Evolutionary conservation across 2,888 invertebrate species (phyloP), one percentile per base, ranked within the genome.

Genomic region (Andrena dorsata): DNA sequence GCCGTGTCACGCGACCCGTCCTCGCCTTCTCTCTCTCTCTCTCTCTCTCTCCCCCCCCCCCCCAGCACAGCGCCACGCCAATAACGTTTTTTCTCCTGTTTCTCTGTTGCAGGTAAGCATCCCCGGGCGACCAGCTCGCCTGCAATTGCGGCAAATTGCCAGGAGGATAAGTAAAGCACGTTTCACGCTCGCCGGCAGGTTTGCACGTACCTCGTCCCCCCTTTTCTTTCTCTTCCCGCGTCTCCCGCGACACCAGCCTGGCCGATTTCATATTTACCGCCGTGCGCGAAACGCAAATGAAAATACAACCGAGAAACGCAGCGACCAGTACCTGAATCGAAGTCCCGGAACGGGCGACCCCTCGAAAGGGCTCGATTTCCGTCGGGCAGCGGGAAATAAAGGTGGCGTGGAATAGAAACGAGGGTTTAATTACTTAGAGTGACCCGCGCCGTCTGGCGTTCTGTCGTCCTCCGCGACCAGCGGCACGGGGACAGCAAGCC

Each of bases 391-490:
- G 26, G 8, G 51, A 58, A 51, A 66, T 32, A 60, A 64, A 64
- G 66, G 10, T 51, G 20, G 20, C 60, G 20, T 35, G 30, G 56
- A 63, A 69, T 35, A 65, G 51, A 76, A 76, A 66, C 73, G 76
- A 63, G 78, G 56, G 41, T 89, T 88, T 89, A 90, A 90, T 90
- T 90, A 90, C 88, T 89, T 86, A 85, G 88, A 86, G 86, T 87
- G 85, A 84, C 68, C 76, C 69, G 66, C 76, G 72, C 28, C 69
- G 75, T n/a, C 28, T 60, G 51, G 61, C 60, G 16, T 41, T 58
- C 73, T 41, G 75, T n/a, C 53, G 60, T 30, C 69, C 80, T 63
- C 60, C 51, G 35, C 64, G 65, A 6, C 66, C 60, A 49, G 51
- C 26, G 41, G 56, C 61, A 26, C 66, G 23, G 23, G 10, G 35